Base-by-base conservation (phyloP, 2,113 vertebrate species). In the Paramisgurnus dabryanus region DNA sequence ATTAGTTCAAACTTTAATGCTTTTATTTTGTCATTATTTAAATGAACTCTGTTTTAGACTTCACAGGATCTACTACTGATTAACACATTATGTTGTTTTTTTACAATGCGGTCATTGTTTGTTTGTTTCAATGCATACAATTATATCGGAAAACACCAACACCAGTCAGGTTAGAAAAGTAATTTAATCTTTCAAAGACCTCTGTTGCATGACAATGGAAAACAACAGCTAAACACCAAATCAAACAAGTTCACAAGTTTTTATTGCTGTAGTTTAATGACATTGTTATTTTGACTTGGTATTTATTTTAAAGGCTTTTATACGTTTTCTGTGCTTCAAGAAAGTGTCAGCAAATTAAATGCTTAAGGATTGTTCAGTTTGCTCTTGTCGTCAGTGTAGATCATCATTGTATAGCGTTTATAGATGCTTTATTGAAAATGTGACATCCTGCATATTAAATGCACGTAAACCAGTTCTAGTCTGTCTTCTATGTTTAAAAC, bases 21-120 rank as follows among this genome's bases (percentile, higher is more conserved):
- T 65, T 73, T 69, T 76, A 45, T 78, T 80, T 74, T 74, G 61
- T 64, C 43, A 66, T 63, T 40, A 74, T 79, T 74, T 80, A 84
- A 84, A 61, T 77, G 69, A 60, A 60, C 13, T 45, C 39, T 76
- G 50, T 81, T 80, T 78, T 76, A 45, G 67, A 63, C 65, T 81
- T 71, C 67, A 77, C 67, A 83, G 76, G 76, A 79, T 81, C 79
- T 80, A 85, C 85, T 83, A 85, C 85, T 87, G 83, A 85, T 72
- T 80, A 72, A 76, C 76, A 57, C 8, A 57, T 69, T 58, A 39
- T 63, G 55, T 63, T 41, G 40, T 77, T 69, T 43, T 40, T 76
- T 76, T 76, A 49, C 63, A 77, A 47, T 40, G 63, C 55, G 47
- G 11, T 34, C 43, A 64, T 76, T 60, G 55, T 63, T 63, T 13